Evolutionary conservation across 2,113 vertebrate genomes (phyloP).

Genomic region (Aplodontia rufa): DNA sequence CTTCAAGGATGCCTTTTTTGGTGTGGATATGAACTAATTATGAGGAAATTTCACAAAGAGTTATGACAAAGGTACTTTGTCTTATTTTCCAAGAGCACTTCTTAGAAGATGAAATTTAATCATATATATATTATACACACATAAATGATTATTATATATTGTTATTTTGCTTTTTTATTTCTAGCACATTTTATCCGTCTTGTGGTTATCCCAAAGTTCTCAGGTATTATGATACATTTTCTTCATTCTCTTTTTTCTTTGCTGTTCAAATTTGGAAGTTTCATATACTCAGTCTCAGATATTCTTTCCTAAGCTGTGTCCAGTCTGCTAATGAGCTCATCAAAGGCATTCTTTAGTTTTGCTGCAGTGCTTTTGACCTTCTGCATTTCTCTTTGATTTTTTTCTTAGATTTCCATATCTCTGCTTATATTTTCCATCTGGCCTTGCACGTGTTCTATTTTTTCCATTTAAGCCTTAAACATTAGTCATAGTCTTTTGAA

Average conservation of each 20-base stretch:
- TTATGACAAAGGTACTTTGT: not conserved
- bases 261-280: not conserved
- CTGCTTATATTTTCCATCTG: not conserved
- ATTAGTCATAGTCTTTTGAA: not conserved
- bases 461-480: not conserved
- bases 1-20: not conserved
- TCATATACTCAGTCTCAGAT: not conserved
- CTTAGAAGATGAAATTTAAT: not conserved
- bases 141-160: not conserved
- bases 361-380: not conserved
- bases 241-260: not conserved
- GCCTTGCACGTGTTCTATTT: not conserved
- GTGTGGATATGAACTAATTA: not conserved
- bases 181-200: accelerated
- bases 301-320: not conserved
- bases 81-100: not conserved
- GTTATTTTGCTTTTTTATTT: not conserved
- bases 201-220: not conserved
- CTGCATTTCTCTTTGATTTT: not conserved
- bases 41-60: not conserved
- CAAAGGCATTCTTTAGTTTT: not conserved
- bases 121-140: not conserved
- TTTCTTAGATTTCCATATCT: not conserved
- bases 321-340: not conserved
- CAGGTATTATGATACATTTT: not conserved